phyloP scores from a whole-genome alignment of 2,888 invertebrate genomes.

The Hirtodrosophila duncani region DNA sequence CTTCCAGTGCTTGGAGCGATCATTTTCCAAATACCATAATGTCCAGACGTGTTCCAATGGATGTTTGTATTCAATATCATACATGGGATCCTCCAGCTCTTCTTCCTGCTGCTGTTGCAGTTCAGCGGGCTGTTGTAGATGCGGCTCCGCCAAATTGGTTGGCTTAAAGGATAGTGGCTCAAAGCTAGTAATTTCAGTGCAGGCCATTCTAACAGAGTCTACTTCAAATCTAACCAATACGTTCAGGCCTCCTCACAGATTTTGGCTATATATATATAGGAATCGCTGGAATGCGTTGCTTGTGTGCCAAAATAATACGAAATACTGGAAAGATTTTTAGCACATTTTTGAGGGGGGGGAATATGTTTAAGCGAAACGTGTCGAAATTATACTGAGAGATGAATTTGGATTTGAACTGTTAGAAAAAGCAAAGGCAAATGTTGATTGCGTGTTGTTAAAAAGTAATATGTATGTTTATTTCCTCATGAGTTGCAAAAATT shows the following conservation, averaged over 20 bases:
- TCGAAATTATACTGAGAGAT: neutral
- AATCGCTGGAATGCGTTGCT: too few species aligned
- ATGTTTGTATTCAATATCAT: constrained; percentile 47
- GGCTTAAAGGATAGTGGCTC: constrained; percentile 32
- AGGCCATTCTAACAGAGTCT: constrained; percentile 40
- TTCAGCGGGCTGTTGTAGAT: constrained; percentile 10
- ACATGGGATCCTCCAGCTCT: constrained; percentile 7
- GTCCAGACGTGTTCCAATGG: constrained; percentile 62
- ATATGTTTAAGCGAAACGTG: too few species aligned
- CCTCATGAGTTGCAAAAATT: constrained; percentile 22
- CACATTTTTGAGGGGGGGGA: too few species aligned
- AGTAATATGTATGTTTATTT: constrained; percentile 31
- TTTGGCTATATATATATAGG: too few species aligned
- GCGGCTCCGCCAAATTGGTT: constrained; percentile 21
- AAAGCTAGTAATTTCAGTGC: constrained; percentile 24
- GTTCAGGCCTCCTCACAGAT: too few species aligned
- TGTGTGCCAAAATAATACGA: too few species aligned
- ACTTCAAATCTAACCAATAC: neutral
- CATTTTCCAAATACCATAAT: constrained; percentile 59
- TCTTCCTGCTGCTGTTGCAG: neutral
- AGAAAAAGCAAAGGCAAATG: neutral
- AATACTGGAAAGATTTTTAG: too few species aligned
- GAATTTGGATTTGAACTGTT: constrained; percentile 12
- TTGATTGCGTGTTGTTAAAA: too few species aligned
- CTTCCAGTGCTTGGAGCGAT: constrained; percentile 58